Evolutionary conservation across 2,888 invertebrate genomes (phyloP).

Genomic region (Drosophila subsilvestris): DNA sequence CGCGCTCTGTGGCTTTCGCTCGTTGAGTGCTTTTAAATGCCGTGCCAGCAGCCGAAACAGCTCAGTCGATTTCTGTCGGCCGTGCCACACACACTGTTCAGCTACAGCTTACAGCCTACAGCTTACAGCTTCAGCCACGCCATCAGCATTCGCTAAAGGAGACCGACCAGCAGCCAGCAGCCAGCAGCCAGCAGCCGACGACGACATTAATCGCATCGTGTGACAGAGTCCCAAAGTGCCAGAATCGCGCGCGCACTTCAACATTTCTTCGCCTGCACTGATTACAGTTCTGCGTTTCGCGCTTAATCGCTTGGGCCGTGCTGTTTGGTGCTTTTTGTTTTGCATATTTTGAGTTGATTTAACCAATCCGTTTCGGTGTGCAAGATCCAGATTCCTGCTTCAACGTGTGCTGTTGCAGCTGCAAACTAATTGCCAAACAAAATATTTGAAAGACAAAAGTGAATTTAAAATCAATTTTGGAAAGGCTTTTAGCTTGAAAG

Average conservation of each 20-base stretch:
- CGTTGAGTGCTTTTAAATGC: conserved; percentile 44
- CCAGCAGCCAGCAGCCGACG: background rate
- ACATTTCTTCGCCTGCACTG: background rate
- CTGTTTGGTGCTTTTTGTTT: conserved; percentile 3
- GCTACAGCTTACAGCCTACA: conserved; percentile 16
- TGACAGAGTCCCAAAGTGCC: conserved; percentile 7
- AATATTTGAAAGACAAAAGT: conserved; percentile 34
- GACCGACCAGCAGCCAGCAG: conserved; percentile 11
- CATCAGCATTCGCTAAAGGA: background rate
- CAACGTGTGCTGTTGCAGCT: background rate
- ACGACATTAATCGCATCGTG: conserved; percentile 46
- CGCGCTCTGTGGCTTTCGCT: background rate
- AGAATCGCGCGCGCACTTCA: conserved; percentile 36
- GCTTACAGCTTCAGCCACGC: conserved; percentile 14
- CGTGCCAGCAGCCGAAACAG: conserved; percentile 36
- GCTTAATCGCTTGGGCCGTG: conserved; percentile 5
- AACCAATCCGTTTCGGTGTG: conserved; percentile 32
- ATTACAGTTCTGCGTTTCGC: conserved; percentile 19
- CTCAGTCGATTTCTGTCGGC: conserved; percentile 84
- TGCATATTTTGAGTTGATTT: no score
- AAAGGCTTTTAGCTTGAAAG: conserved; percentile 10
- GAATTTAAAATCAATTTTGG: conserved; percentile 28
- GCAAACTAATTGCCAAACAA: conserved; percentile 22
- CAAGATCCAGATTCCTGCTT: conserved; percentile 22
- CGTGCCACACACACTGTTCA: conserved; percentile 49